phyloP scores from a whole-genome alignment of 2,888 invertebrate species.

The Anoncus sp. region DNA sequence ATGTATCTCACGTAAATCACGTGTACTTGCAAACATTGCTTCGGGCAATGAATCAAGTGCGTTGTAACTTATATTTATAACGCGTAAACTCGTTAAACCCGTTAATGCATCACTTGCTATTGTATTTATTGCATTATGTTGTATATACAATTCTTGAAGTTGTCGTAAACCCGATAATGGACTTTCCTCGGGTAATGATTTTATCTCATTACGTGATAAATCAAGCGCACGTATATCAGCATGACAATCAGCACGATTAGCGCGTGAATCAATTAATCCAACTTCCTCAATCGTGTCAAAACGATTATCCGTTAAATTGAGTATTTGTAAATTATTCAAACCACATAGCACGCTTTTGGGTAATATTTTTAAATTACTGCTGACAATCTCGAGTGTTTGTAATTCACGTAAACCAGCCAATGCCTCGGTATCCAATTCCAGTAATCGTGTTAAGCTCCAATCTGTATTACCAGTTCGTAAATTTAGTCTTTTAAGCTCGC shows the following conservation, averaged over 20 bases:
- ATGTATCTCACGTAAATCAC: conserved; percentile 92
- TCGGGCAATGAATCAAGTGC: conserved; percentile 92
- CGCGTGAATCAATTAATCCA: conserved; percentile 85
- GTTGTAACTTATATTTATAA: conserved; percentile 95
- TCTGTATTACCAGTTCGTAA: conserved; percentile 92
- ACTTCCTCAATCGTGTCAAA: conserved; percentile 91
- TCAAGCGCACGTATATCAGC: conserved; percentile 91
- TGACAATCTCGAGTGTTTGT: conserved; percentile 91
- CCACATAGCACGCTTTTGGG: conserved; percentile 93
- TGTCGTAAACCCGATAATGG: conserved; percentile 91
- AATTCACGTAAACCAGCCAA: conserved; percentile 92
- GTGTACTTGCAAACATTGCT: conserved; percentile 91
- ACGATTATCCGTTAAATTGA: conserved; percentile 94
- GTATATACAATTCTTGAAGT: conserved; percentile 91
- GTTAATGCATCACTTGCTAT: conserved; percentile 92
- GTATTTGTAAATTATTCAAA: conserved; percentile 90
- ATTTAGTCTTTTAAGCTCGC: conserved; percentile 90
- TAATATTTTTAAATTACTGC: conserved; percentile 92
- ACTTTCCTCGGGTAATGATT: conserved; percentile 89
- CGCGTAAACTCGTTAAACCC: conserved; percentile 91
- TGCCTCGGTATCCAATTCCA: conserved; percentile 89
- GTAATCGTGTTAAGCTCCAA: conserved; percentile 90
- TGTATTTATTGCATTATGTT: conserved; percentile 93
- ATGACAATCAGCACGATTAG: conserved; percentile 84
- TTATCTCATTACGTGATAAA: conserved; percentile 92